A percentile compares a stretch with the other conserved stretches of the same genome.
phyloP scores from a whole-genome alignment of 2,797 vertebrate species.

The Psittacula derbiana region DNA sequence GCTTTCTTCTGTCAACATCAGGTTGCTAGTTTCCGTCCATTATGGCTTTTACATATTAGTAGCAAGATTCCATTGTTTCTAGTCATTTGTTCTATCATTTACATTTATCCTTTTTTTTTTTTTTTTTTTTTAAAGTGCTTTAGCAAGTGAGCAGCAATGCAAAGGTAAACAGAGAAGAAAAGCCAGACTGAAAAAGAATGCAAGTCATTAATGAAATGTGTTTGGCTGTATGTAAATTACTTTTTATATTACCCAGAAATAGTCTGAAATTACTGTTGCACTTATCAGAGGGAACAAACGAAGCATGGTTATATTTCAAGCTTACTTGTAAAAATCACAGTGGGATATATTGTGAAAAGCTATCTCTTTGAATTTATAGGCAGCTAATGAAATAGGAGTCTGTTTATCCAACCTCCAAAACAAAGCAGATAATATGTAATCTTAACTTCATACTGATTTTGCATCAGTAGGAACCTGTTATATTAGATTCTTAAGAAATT shows the following conservation, averaged over 20 bases:
- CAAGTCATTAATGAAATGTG: not conserved
- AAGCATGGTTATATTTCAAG: not conserved
- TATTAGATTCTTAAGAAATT: not conserved
- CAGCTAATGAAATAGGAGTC: not conserved
- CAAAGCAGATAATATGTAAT: not conserved
- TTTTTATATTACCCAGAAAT: not conserved
- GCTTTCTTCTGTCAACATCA: not conserved
- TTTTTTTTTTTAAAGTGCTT: not conserved
- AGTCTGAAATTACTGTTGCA: not conserved
- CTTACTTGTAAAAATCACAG: not conserved
- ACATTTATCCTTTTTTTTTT: not conserved
- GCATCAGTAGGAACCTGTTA: not conserved
- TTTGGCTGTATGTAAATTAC: not conserved
- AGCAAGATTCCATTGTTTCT: not conserved
- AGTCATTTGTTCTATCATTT: not conserved
- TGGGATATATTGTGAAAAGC: not conserved
- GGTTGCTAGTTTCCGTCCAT: not conserved
- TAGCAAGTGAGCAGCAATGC: not conserved
- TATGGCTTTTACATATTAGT: not conserved
- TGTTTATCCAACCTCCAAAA: not conserved
- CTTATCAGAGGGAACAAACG: not conserved
- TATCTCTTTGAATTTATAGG: not conserved
- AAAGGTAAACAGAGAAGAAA: not conserved
- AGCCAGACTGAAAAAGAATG: not conserved
- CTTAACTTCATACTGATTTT: not conserved